phyloP scores from a whole-genome alignment of 2,113 vertebrate species.

The Struthidea cinerea region DNA sequence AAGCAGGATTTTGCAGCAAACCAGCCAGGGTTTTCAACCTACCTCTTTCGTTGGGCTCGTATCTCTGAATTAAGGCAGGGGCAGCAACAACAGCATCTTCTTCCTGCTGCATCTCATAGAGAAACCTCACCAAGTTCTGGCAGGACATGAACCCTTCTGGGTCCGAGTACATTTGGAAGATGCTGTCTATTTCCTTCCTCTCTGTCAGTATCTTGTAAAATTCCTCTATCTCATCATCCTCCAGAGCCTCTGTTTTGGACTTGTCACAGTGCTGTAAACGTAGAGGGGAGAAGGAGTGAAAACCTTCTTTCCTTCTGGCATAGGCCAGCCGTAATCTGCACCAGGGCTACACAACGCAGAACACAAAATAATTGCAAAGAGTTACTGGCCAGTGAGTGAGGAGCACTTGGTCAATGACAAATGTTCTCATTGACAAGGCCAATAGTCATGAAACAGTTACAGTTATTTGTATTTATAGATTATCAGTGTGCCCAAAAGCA shows the following conservation, averaged over 20 bases:
- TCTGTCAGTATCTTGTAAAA: slow-evolving; percentile 90
- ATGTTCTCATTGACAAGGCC: not conserved
- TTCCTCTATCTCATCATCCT: slow-evolving; percentile 87
- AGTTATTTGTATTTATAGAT: not conserved
- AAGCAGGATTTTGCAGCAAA: not conserved
- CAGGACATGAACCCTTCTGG: slow-evolving; percentile 74
- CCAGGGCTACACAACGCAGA: slow-evolving; percentile 67
- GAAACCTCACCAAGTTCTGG: slow-evolving; percentile 77
- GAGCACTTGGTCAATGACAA: not conserved
- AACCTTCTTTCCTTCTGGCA: slow-evolving; percentile 63
- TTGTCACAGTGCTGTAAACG: slow-evolving; percentile 85
- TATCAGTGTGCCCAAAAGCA: not conserved
- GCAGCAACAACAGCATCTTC: slow-evolving; percentile 74
- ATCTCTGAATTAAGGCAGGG: slow-evolving; percentile 82
- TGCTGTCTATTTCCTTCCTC: slow-evolving; percentile 82
- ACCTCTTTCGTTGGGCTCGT: slow-evolving; percentile 84
- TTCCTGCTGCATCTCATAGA: slow-evolving; percentile 80
- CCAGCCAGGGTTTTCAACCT: slow-evolving; percentile 10
- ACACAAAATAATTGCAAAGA: slow-evolving; percentile 59
- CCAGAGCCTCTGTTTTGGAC: slow-evolving; percentile 84
- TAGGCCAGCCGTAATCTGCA: slow-evolving; percentile 61
- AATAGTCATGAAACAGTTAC: not conserved
- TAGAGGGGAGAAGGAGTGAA: slow-evolving; percentile 67
- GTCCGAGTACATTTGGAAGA: slow-evolving; percentile 73
- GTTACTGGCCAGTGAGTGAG: slow-evolving; percentile 10